Percentiles rank a stretch among this genome's conserved stretches.
Conservation (phyloP, 2,888 invertebrate genomes). For the Tinea trinotella region DNA sequence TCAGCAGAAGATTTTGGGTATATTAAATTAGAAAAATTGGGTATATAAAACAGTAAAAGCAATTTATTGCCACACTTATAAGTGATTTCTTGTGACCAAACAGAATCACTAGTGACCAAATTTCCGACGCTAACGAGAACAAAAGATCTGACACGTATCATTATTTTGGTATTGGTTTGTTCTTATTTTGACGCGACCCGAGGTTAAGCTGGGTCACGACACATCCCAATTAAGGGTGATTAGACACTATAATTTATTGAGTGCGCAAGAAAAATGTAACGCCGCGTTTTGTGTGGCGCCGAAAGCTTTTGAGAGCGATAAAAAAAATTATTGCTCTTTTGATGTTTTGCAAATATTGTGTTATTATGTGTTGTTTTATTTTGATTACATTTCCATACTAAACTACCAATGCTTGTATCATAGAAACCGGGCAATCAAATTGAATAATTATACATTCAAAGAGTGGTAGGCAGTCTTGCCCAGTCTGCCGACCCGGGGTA, state of each 20-base stretch:
- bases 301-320: neutral
- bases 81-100: neutral
- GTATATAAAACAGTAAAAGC: too few relatives aligned
- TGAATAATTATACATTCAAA: too few relatives aligned
- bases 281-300: slow-evolving; percentile 5
- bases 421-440: too few relatives aligned
- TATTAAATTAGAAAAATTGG: too few relatives aligned
- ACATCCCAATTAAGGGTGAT: slow-evolving; percentile 69
- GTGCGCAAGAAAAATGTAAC: slow-evolving; percentile 51
- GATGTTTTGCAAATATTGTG: neutral
- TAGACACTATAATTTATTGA: slow-evolving; percentile 66
- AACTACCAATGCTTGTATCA: too few relatives aligned
- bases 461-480: too few relatives aligned
- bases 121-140: neutral
- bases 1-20: too few relatives aligned
- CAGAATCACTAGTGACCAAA: neutral
- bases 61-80: too few relatives aligned
- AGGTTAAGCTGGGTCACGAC: slow-evolving; percentile 70
- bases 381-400: too few relatives aligned
- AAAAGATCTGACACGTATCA: slow-evolving; percentile 45
- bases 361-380: too few relatives aligned
- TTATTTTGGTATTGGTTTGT: slow-evolving; percentile 67
- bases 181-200: slow-evolving; percentile 48
- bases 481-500: too few relatives aligned
- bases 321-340: slow-evolving; percentile 1